phyloP scores from a whole-genome alignment of 2,888 invertebrate species.

The Silvanus unidentatus region DNA sequence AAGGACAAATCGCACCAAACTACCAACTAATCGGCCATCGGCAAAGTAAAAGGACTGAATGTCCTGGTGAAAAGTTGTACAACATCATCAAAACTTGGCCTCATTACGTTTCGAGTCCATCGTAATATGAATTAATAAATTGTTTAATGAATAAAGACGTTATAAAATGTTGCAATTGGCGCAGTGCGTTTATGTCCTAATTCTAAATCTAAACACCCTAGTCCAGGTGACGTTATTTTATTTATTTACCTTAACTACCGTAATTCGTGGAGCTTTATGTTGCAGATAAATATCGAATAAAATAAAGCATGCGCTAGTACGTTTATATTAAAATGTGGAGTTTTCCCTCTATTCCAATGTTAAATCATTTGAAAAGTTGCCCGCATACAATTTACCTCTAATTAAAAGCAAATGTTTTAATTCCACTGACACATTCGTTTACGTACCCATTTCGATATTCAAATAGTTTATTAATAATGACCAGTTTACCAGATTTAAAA shows the following conservation, averaged over 20 bases:
- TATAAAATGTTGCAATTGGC: too few relatives aligned
- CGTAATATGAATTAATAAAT: neutral
- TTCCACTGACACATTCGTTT: neutral
- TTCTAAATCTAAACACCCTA: neutral
- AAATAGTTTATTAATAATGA: constrained; percentile 22
- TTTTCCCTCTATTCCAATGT: constrained; percentile 8
- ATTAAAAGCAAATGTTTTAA: neutral
- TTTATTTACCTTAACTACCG: constrained; percentile 31
- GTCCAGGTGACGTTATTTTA: constrained; percentile 14
- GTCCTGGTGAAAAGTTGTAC: constrained; percentile 28
- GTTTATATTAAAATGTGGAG: constrained; percentile 25
- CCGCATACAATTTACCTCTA: neutral
- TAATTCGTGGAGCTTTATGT: constrained; percentile 23
- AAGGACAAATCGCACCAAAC: constrained; percentile 15
- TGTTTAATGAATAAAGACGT: too few relatives aligned
- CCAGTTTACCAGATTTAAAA: constrained; percentile 28
- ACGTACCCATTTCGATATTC: too few relatives aligned
- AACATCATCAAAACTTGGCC: constrained; percentile 22
- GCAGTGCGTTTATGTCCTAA: too few relatives aligned
- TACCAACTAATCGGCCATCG: constrained; percentile 30
- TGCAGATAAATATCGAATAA: constrained; percentile 36
- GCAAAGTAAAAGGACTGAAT: constrained; percentile 23
- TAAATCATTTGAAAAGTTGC: constrained; percentile 10
- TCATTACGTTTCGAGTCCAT: constrained; percentile 17
- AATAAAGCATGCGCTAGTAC: constrained; percentile 36